Evolutionary conservation across 2,888 invertebrate genomes (phyloP), one percentile per base, ranked within the genome.

Genomic region (Hyppa rectilinea): DNA sequence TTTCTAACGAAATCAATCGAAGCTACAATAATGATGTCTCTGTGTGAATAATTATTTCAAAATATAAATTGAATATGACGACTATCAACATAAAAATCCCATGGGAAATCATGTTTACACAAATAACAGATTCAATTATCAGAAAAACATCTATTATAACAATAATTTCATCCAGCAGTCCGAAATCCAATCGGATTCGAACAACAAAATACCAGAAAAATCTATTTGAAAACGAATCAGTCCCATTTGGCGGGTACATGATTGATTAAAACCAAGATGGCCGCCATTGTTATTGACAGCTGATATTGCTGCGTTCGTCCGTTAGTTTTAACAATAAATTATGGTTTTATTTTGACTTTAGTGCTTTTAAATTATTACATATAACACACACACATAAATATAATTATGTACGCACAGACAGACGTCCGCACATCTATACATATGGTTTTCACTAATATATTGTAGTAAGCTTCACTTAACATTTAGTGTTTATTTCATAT

Each of bases 261-360:
- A 89, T 89, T 87, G 87, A 87, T 87, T 84, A 87, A 81, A 86
- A 85, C 66, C 84, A 87, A 88, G 81, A 88, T 87, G 86, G 87
- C 84, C 58, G 75, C 62, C 70, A 63, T 60, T 77, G 63, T 71
- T 79, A 84, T 74, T 75, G 83, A 84, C 83, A 80, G 61, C 52
- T 69, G 74, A 68, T 62, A 72, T 63, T 68, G 36, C 43, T 56
- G 55, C 49, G 50, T 59, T 23, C 43, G 31, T 53, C n/a, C 34
- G 63, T 36, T 64, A 67, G 52, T 72, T 65, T 80, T 59, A 40
- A 55, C 50, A 59, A 36, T n/a, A 45, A 78, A 47, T 29, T 9
- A 53, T 14, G 20, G n/a, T 26, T 40, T 61, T 49, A 59, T 66
- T 59, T 59, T 12, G 55, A 68, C 6, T 63, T 59, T n/a, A n/a